Percentiles rank a stretch among this genome's conserved stretches.
These are phyloP conservation scores for Dermolepida albohirtum DNA, from an alignment of 2,888 invertebrate genomes.

Conservation along the genomic window DNA sequence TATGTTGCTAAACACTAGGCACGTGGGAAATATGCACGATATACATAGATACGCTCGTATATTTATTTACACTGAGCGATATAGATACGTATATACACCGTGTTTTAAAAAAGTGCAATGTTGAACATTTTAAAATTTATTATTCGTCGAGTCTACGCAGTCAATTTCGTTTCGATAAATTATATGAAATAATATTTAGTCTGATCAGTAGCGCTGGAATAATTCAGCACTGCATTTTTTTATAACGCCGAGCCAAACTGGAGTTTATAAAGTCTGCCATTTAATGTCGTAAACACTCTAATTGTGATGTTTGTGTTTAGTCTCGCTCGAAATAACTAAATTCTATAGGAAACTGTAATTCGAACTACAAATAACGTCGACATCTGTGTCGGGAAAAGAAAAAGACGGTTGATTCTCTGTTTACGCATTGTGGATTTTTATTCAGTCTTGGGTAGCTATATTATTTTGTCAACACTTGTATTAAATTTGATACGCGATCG, in stretches of 20 bases:
- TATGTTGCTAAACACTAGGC: too few relatives aligned
- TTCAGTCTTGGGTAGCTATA: too few relatives aligned
- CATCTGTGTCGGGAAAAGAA: slow-evolving; percentile 12
- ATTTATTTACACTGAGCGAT: too few relatives aligned
- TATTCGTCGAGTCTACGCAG: background rate
- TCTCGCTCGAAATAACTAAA: slow-evolving; percentile 32
- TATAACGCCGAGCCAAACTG: slow-evolving; percentile 4
- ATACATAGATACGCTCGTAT: too few relatives aligned
- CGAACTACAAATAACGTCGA: slow-evolving; percentile 22
- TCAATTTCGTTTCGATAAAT: slow-evolving; percentile 6
- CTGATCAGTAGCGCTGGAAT: slow-evolving; percentile 17
- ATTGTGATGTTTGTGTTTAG: slow-evolving; percentile 38
- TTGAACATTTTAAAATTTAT: background rate
- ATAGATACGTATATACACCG: background rate
- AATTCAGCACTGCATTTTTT: slow-evolving; percentile 29
- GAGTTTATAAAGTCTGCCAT: slow-evolving; percentile 34
- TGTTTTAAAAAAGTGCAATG: background rate
- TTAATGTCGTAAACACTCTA: slow-evolving; percentile 33
- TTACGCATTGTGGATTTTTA: slow-evolving; percentile 2
- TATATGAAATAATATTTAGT: slow-evolving; percentile 23
- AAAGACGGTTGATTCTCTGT: background rate
- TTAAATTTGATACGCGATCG: too few relatives aligned
- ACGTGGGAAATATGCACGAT: too few relatives aligned
- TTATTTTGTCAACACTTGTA: too few relatives aligned
- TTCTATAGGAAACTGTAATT: slow-evolving; percentile 27